phyloP scores from a whole-genome alignment of 2,797 vertebrate genomes.

The Choloepus didactylus region DNA sequence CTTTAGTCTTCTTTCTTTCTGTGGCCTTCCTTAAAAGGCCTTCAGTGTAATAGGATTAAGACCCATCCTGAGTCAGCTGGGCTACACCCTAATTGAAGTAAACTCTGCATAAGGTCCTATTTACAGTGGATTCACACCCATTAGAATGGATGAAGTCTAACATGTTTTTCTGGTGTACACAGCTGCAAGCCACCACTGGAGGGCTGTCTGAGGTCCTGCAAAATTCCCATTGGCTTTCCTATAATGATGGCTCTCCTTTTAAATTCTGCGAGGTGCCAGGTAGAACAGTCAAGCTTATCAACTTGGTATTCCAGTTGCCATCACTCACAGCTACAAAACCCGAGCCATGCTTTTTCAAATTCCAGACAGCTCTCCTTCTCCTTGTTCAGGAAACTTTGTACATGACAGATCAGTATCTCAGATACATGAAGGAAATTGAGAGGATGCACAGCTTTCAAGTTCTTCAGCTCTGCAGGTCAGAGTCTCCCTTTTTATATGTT shows the following conservation, averaged over 20 bases:
- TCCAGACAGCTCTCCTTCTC: neutral
- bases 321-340: neutral
- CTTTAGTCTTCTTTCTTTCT: no score
- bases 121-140: no score
- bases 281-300: fast-evolving
- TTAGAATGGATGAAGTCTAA: neutral
- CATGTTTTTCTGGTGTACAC: no score
- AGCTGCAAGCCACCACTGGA: neutral
- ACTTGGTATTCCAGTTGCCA: fast-evolving
- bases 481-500: neutral
- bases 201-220: neutral
- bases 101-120: no score
- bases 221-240: neutral
- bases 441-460: neutral
- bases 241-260: neutral
- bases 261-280: neutral
- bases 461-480: neutral
- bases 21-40: no score
- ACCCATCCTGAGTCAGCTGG: no score
- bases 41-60: no score
- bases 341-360: neutral
- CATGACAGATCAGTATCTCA: neutral
- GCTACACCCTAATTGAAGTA: no score
- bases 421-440: neutral
- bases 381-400: neutral